Percentiles rank a stretch among this genome's conserved stretches.
phyloP scores from a whole-genome alignment of 2,113 vertebrate species.

The Probosciger aterrimus region DNA sequence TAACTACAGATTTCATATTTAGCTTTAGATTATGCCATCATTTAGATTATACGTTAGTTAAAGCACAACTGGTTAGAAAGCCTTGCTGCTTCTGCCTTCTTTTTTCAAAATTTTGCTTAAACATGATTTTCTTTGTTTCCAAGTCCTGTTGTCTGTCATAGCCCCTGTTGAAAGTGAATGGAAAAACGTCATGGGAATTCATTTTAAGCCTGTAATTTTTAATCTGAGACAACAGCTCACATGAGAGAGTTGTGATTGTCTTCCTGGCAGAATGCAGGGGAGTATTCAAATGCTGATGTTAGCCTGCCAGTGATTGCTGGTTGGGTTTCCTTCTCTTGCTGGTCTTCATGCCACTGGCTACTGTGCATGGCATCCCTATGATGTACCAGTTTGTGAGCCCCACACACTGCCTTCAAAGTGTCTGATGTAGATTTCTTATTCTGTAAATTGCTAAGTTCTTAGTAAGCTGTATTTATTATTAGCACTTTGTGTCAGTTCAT shows the following conservation, averaged over 20 bases:
- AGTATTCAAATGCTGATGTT: neutral
- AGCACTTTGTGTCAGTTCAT: accelerated
- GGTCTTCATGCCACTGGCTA: neutral
- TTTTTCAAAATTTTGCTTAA: neutral
- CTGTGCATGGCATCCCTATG: neutral
- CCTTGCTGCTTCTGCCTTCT: neutral
- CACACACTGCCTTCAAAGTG: accelerated
- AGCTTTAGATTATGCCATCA: neutral
- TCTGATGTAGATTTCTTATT: neutral
- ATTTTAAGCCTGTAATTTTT: neutral
- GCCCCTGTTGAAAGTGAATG: neutral
- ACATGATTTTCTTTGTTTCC: neutral
- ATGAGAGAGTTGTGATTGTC: neutral
- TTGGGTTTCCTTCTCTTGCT: neutral
- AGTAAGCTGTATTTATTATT: neutral
- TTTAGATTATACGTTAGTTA: neutral
- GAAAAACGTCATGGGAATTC: neutral
- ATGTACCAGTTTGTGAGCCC: neutral
- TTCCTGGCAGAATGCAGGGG: neutral
- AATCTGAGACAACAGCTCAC: neutral
- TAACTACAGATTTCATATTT: neutral
- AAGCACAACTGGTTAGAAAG: neutral
- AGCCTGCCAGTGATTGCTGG: neutral
- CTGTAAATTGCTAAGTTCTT: neutral
- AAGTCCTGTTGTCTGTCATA: neutral